Evolutionary conservation across 2,888 invertebrate genomes (phyloP).

Genomic region (Cryptocephalus moraei): DNA sequence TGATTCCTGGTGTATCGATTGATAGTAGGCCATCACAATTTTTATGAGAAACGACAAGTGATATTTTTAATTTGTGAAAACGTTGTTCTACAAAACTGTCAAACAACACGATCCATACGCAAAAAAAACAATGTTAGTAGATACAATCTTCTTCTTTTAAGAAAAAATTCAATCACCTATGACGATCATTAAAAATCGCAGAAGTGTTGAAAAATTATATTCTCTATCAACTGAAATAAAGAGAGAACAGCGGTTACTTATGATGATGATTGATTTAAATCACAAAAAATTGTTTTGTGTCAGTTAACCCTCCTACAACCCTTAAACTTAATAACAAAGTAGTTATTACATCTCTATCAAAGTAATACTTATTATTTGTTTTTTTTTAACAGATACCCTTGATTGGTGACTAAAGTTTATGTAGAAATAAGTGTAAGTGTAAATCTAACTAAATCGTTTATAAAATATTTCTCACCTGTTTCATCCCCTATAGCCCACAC

Average conservation of each 20-base stretch:
- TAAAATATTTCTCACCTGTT: constrained; percentile 54
- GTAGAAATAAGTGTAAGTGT: neutral
- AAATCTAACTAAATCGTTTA: neutral
- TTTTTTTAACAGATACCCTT: too few relatives aligned
- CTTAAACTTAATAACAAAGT: neutral
- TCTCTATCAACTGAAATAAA: constrained; percentile 52
- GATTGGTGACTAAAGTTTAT: neutral
- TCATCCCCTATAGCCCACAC: constrained; percentile 98
- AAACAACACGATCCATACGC: neutral
- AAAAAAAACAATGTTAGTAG: constrained; percentile 2
- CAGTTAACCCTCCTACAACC: neutral
- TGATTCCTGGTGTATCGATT: too few relatives aligned
- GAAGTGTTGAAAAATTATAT: constrained; percentile 61
- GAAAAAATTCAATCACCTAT: constrained; percentile 43
- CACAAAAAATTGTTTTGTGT: too few relatives aligned
- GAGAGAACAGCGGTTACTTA: neutral
- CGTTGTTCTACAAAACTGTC: too few relatives aligned
- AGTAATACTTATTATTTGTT: neutral
- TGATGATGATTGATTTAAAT: too few relatives aligned
- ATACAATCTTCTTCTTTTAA: neutral
- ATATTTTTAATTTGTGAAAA: too few relatives aligned
- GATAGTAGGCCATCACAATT: too few relatives aligned
- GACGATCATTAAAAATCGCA: constrained; percentile 60
- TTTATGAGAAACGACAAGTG: too few relatives aligned
- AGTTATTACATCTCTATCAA: neutral